These are phyloP conservation scores for Littorina saxatilis DNA, from an alignment of 1,140 invertebrate genomes.

Conservation along the genomic window DNA sequence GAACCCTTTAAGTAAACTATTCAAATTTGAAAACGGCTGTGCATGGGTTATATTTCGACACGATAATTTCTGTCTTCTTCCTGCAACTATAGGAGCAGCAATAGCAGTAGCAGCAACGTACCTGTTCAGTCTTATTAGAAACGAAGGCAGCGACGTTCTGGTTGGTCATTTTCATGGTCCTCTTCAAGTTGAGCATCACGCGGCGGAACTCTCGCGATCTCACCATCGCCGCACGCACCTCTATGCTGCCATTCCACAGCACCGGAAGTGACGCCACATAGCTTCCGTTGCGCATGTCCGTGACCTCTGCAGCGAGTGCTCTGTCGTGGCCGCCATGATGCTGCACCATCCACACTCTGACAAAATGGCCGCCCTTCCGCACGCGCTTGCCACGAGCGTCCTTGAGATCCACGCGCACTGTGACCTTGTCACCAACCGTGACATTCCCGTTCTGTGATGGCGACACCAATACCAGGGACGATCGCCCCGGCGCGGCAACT, in stretches of 20 bases:
- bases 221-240: conserved; percentile 38
- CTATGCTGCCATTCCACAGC: conserved; percentile 44
- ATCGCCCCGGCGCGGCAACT: neutral
- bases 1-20: too few species aligned
- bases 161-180: neutral
- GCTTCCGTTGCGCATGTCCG: conserved; percentile 48
- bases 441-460: neutral
- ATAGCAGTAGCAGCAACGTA: too few species aligned
- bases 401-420: conserved; percentile 6
- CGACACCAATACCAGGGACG: neutral
- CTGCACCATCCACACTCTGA: conserved; percentile 44
- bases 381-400: neutral
- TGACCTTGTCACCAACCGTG: conserved; percentile 11
- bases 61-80: too few species aligned
- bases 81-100: too few species aligned
- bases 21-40: too few species aligned
- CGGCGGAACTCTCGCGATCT: conserved; percentile 34
- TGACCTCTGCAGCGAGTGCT: conserved; percentile 35
- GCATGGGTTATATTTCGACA: too few species aligned
- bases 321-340: neutral
- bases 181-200: neutral
- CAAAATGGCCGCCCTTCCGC: conserved; percentile 28
- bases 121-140: neutral
- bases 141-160: conserved; percentile 1
- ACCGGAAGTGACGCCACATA: conserved; percentile 41